A percentile compares a stretch with the other conserved stretches of the same genome.
Evolutionary conservation across 2,797 vertebrate genomes (phyloP).

Genomic region (Chiloscyllium punctatum): DNA sequence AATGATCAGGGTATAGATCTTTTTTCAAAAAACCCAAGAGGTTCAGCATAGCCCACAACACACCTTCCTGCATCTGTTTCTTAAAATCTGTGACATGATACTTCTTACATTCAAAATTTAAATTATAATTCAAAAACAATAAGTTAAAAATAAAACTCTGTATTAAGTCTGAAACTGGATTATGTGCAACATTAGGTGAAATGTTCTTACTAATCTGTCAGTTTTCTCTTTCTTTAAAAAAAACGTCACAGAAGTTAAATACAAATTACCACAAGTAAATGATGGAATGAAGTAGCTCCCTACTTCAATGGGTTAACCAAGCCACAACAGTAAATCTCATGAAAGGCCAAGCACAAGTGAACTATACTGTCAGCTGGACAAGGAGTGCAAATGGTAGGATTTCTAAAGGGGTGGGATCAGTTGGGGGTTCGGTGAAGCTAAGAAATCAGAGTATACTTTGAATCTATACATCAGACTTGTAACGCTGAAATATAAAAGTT

Average conservation of each 20-base stretch:
- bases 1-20: background rate
- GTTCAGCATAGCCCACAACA: background rate
- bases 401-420: background rate
- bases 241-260: background rate
- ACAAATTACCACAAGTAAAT: background rate
- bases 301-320: background rate
- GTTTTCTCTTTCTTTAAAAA: background rate
- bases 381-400: background rate
- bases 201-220: background rate
- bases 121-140: background rate
- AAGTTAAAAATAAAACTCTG: too few species aligned
- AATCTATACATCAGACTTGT: background rate
- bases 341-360: background rate
- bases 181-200: background rate
- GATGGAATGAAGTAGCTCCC: background rate
- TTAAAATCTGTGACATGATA: background rate
- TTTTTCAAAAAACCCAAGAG: background rate
- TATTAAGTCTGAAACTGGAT: background rate
- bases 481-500: background rate
- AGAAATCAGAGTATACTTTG: background rate
- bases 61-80: background rate
- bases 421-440: background rate
- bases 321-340: background rate
- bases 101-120: background rate
- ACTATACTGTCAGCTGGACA: background rate